Evolutionary conservation across 2,888 invertebrate genomes (phyloP).

Genomic region (Drosophila birchii): DNA sequence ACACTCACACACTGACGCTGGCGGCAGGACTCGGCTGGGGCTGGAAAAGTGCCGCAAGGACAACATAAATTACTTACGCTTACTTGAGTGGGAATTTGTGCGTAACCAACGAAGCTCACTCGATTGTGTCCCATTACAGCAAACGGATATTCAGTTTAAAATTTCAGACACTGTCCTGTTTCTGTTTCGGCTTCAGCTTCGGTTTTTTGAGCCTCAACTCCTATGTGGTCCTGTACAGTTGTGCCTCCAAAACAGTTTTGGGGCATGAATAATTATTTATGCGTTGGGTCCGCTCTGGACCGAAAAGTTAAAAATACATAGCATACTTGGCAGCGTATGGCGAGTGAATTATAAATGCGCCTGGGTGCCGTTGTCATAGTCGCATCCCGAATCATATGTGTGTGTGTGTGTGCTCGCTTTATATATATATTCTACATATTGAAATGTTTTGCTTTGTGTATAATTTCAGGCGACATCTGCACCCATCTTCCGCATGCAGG

Average conservation of each 20-base stretch:
- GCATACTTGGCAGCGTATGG: slow-evolving; percentile 62
- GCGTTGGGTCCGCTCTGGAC: slow-evolving; percentile 38
- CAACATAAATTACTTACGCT: slow-evolving; percentile 83
- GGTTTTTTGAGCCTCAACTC: slow-evolving; percentile 1
- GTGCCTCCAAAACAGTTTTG: slow-evolving; percentile 53
- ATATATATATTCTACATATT: slow-evolving; percentile 11
- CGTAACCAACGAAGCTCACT: slow-evolving; percentile 80
- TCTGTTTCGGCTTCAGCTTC: not conserved
- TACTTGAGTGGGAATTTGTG: slow-evolving; percentile 82
- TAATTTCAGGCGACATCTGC: slow-evolving; percentile 85
- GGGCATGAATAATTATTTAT: slow-evolving; percentile 81
- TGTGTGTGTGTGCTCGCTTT: no score
- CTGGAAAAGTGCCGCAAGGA: slow-evolving; percentile 71
- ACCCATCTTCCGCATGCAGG: slow-evolving; percentile 88
- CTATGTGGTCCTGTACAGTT: slow-evolving; percentile 23
- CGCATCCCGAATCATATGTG: slow-evolving; percentile 10
- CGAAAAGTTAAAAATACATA: slow-evolving; percentile 50
- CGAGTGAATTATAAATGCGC: slow-evolving; percentile 61
- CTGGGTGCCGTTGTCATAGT: slow-evolving; percentile 25
- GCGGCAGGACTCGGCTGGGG: not conserved
- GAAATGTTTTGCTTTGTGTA: slow-evolving; percentile 25
- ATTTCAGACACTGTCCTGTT: slow-evolving; percentile 62
- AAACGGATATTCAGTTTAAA: slow-evolving; percentile 78
- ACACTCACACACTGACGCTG: slow-evolving; percentile 2
- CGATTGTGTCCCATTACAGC: slow-evolving; percentile 78